Evolutionary conservation across 2,888 invertebrate genomes (phyloP), one percentile per base, ranked within the genome.

Genomic region (Nomada ruficornis): DNA sequence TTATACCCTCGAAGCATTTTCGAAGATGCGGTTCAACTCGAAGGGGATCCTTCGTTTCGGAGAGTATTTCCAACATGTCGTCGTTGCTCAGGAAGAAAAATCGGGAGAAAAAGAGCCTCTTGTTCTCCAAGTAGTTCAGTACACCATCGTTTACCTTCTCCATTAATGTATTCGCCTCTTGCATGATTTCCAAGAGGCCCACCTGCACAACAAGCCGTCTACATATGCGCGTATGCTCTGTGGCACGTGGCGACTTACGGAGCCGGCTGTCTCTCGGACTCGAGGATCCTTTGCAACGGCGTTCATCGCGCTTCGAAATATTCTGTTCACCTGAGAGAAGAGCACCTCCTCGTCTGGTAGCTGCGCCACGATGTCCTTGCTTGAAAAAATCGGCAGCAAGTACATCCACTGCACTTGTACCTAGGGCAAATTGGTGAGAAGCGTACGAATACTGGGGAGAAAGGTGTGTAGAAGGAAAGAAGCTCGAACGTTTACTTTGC

Each of bases 31-130:
- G 97, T 93, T 98, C 97, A 2, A 98, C 97, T 88, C 97, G 95
- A 10, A 96, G 94, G 0, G 98, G 98, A 92, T 98, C 97, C 94
- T 97, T 97, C 2, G 98, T 98, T 95, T 98, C 98, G 0, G 98
- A 98, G 82, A 98, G 94, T 89, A 98, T 98, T 94, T 98, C 98
- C 88, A 98, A 94, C 96, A 98, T 96, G 94, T 98, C 98, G 90
- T 98, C 97, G 92, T 98, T 98, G 9, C 98, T 98, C 78, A 98
- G 94, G 92, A 98, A 98, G 95, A 98, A 98, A 92, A 98, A 98
- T 92, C 98, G 95, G 57, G 98, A 96, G 92, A 98, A 98, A 93
- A 95, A 97, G 13, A 98, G 94, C 85, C 98, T 94, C 93, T 98
- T 98, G 94, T 96, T 97, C 94, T 98, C 98, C 82, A 98, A 94